Evolutionary conservation across 1,140 invertebrate species (phyloP).

Genomic region (Pararge aegeria): DNA sequence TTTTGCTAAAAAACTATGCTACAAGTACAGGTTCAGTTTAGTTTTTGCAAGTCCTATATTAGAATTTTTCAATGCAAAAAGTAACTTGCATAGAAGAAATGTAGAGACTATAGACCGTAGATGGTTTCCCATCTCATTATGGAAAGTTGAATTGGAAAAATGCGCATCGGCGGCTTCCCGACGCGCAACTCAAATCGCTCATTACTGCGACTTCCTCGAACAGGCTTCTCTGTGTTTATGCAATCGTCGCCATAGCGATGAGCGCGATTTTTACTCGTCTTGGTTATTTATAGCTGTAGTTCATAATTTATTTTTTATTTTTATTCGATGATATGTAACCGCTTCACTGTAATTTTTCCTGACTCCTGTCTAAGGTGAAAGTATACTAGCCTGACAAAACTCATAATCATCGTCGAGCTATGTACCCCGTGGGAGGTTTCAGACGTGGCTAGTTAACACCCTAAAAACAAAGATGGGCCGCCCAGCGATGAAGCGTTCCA

Average conservation of each 20-base stretch:
- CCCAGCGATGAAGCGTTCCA: too few species aligned
- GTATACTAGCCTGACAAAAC: too few species aligned
- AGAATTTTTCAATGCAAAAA: not conserved
- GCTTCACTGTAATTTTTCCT: not conserved
- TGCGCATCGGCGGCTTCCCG: constrained; percentile 39
- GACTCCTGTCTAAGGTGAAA: too few species aligned
- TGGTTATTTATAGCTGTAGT: constrained; percentile 26
- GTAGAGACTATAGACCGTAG: constrained; percentile 18
- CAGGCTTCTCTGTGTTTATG: constrained; percentile 37
- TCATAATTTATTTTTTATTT: constrained; percentile 13
- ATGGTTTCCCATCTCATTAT: constrained; percentile 54
- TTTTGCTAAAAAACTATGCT: not conserved
- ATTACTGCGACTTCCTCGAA: constrained; percentile 54
- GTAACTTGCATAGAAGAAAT: constrained; percentile 30
- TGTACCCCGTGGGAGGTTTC: too few species aligned
- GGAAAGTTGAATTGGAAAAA: constrained; percentile 55
- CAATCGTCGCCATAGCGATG: constrained; percentile 36
- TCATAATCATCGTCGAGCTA: too few species aligned
- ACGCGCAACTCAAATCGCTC: constrained; percentile 49
- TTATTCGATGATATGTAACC: not conserved
- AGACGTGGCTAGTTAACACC: too few species aligned
- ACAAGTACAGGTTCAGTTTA: not conserved
- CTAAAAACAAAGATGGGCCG: too few species aligned
- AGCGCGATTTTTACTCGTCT: constrained; percentile 30
- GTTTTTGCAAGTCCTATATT: not conserved